phyloP scores from a whole-genome alignment of 2,888 invertebrate species.

The Arge pagana region DNA sequence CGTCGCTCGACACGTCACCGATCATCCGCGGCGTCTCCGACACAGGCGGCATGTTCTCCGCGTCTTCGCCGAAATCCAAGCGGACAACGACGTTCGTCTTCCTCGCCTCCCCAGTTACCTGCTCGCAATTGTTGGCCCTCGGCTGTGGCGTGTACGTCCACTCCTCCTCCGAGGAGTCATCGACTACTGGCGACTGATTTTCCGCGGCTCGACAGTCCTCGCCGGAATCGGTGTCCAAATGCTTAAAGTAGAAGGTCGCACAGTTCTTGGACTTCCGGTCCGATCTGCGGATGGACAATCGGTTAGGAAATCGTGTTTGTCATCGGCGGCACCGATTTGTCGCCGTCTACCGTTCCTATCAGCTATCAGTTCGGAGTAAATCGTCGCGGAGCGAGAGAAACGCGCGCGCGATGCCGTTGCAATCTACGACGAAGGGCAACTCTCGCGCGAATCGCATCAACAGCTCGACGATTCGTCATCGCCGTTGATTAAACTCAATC shows the following conservation, averaged over 20 bases:
- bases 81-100: slow-evolving; percentile 46
- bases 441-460: no score
- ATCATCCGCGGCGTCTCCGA: slow-evolving; percentile 34
- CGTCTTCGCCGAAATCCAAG: slow-evolving; percentile 45
- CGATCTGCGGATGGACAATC: slow-evolving; percentile 58
- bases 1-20: slow-evolving; percentile 22
- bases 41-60: no score
- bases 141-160: slow-evolving; percentile 66
- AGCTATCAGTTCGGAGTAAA: no score
- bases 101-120: slow-evolving; percentile 32
- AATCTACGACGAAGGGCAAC: no score
- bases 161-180: slow-evolving; percentile 69
- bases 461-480: no score
- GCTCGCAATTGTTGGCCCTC: slow-evolving; percentile 32
- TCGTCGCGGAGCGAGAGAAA: no score
- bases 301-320: no score
- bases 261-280: slow-evolving; percentile 81
- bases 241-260: slow-evolving; percentile 84
- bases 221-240: slow-evolving; percentile 86
- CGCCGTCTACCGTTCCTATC: no score
- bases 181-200: slow-evolving; percentile 55
- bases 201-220: slow-evolving; percentile 58
- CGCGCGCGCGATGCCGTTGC: no score
- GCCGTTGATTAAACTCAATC: no score
- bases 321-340: no score